A percentile compares a stretch with the other conserved stretches of the same genome.
Conservation (phyloP, 1,140 invertebrate genomes). For the Planococcus citri region DNA sequence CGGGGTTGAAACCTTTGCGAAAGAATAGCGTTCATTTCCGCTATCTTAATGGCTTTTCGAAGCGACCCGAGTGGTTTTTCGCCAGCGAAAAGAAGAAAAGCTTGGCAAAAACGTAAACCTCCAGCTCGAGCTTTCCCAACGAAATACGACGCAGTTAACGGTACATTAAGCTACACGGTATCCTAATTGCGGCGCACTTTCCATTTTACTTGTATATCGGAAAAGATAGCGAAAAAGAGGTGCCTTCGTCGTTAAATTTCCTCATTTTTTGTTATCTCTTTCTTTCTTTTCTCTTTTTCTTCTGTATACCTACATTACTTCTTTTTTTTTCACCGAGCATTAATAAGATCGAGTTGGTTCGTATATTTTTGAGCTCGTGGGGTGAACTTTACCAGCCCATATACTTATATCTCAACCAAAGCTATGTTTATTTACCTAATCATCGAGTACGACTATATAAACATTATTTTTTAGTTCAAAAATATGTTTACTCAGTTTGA, state of each 20-base stretch:
- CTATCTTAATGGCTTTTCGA: slow-evolving; percentile 19
- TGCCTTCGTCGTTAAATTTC: neutral
- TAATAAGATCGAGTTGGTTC: no score
- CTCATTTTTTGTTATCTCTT: neutral
- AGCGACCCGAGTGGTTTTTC: neutral
- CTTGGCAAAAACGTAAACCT: neutral
- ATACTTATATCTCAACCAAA: no score
- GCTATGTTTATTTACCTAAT: no score
- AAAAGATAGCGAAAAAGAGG: neutral
- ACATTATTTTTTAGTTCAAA: no score
- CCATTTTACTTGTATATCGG: neutral
- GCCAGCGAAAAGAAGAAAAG: neutral
- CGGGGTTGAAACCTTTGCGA: slow-evolving; percentile 15
- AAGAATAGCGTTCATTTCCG: slow-evolving; percentile 15
- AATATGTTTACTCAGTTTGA: no score
- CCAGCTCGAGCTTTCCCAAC: neutral
- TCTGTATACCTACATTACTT: no score
- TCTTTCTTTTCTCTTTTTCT: neutral
- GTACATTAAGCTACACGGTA: slow-evolving; percentile 16
- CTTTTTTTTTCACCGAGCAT: no score
- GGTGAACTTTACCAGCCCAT: no score
- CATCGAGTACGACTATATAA: no score
- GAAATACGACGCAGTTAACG: slow-evolving; percentile 17
- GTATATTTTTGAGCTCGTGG: no score
- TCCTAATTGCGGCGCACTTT: slow-evolving; percentile 14